Conservation (phyloP, 1,140 invertebrate genomes). For the Forficula auricularia region DNA sequence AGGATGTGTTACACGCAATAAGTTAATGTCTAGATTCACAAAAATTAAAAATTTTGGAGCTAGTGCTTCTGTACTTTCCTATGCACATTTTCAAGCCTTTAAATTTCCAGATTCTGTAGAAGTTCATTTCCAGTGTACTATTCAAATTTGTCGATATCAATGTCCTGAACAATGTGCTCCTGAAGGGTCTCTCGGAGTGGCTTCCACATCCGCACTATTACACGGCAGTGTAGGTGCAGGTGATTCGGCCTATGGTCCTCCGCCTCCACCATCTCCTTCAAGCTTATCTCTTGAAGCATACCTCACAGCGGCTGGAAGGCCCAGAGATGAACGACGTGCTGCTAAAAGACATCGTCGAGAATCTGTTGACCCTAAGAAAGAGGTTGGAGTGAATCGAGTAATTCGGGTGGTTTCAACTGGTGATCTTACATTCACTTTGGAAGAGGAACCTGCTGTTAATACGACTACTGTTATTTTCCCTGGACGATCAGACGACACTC, state of each 20-base stretch:
- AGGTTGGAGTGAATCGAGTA: conserved; percentile 65
- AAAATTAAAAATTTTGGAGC: conserved; percentile 92
- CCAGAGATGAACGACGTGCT: conserved; percentile 54
- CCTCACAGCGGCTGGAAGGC: conserved; percentile 34
- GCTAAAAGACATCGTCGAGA: conserved; percentile 35
- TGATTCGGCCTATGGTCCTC: conserved; percentile 21
- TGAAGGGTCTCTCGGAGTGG: conserved; percentile 15
- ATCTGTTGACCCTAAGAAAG: conserved; percentile 42
- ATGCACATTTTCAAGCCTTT: conserved; percentile 87
- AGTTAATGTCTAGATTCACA: conserved; percentile 82
- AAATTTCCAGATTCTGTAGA: conserved; percentile 94
- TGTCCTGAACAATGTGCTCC: conserved; percentile 67
- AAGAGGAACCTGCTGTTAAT: conserved; percentile 35
- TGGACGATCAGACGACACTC: conserved; percentile 31
- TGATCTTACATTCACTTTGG: conserved; percentile 63
- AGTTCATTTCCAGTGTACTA: conserved; percentile 89
- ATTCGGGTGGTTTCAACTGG: conserved; percentile 72
- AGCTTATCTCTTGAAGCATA: conserved; percentile 42
- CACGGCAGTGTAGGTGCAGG: conserved; percentile 28
- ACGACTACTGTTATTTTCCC: conserved; percentile 53
- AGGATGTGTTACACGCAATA: conserved; percentile 78
- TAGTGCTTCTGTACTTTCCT: conserved; percentile 76
- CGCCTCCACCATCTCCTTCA: conserved; percentile 34
- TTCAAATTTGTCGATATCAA: conserved; percentile 82
- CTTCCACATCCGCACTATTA: conserved; percentile 31